Conservation (phyloP, 2,888 invertebrate species). For the Luperina testacea region DNA sequence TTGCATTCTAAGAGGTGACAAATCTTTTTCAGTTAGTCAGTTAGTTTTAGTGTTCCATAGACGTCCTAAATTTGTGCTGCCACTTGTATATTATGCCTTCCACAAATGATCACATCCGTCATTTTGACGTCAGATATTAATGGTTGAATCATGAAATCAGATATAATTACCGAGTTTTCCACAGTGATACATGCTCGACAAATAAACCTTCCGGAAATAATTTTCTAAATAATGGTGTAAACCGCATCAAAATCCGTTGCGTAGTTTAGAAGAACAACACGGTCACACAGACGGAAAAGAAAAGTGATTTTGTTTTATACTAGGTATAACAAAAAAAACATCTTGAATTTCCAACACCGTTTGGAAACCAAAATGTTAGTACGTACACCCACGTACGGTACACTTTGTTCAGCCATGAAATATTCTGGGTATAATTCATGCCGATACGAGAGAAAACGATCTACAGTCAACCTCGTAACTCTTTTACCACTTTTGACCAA, state of each 20-base stretch:
- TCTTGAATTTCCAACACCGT: not conserved
- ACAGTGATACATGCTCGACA: not conserved
- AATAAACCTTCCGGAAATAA: not conserved
- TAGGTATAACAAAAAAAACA: not conserved
- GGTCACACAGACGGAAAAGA: not conserved
- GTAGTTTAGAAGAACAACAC: not conserved
- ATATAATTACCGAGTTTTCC: not conserved
- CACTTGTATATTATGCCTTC: not conserved
- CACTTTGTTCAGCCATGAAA: not conserved
- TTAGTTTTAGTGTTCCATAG: not conserved
- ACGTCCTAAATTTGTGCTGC: not conserved
- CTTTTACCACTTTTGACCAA: not conserved
- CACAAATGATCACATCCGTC: not conserved
- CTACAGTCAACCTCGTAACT: not conserved
- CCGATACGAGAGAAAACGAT: not conserved
- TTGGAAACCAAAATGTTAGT: not conserved
- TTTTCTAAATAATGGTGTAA: not conserved
- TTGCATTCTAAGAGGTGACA: not conserved
- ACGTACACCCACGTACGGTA: not conserved
- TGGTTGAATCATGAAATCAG: not conserved
- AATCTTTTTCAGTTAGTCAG: not conserved
- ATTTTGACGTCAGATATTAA: not conserved
- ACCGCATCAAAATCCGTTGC: not conserved
- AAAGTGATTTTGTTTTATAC: not conserved
- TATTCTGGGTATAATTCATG: not conserved